Conservation (phyloP, 2,113 vertebrate genomes). For the Sturnus vulgaris region DNA sequence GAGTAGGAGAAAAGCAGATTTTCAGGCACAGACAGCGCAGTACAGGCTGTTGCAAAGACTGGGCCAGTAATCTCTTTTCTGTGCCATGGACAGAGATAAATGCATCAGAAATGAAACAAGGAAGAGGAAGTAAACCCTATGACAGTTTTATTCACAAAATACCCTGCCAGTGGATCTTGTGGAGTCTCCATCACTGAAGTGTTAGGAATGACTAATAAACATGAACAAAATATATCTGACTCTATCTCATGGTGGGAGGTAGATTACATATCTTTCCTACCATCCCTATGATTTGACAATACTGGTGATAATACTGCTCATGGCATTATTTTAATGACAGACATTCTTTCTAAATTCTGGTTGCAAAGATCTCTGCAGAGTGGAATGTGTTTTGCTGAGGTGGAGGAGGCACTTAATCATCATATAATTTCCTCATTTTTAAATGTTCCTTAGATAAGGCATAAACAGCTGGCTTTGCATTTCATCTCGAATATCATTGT, state of each 20-base stretch:
- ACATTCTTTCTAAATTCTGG: background rate
- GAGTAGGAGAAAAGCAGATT: background rate
- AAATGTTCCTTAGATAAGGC: background rate
- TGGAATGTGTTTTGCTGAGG: background rate
- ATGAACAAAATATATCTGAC: background rate
- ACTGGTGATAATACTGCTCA: background rate
- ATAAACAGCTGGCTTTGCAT: slow-evolving; percentile 39
- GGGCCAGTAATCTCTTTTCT: background rate
- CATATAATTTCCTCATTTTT: slow-evolving; percentile 16
- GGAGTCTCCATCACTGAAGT: background rate
- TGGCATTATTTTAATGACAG: background rate
- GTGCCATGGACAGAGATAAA: background rate
- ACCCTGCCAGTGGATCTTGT: background rate
- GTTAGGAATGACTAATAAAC: background rate
- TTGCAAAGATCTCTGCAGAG: background rate
- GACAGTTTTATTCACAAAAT: background rate
- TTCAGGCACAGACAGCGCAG: background rate
- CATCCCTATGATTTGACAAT: background rate
- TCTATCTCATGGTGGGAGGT: background rate
- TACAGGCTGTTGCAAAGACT: background rate
- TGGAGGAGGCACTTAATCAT: background rate
- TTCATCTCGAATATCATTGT: background rate
- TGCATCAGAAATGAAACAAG: background rate
- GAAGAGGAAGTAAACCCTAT: background rate
- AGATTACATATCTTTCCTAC: background rate